Base-by-base conservation (phyloP, 1,140 invertebrate genomes). In the Atta texana region DNA sequence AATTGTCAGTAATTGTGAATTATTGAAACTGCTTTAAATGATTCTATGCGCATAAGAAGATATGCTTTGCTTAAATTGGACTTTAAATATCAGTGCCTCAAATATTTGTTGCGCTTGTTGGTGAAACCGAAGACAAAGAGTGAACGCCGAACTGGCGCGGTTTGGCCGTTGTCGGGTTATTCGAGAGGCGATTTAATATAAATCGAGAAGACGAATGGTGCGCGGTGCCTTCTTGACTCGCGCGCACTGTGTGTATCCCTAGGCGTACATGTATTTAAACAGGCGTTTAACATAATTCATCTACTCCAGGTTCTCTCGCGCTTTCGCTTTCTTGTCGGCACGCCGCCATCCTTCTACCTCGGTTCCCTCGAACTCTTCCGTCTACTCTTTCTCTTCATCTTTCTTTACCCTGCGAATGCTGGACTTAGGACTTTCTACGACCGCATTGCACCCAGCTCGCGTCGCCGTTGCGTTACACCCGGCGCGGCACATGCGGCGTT, bases 261-360 rank as follows among this genome's bases (percentile, higher is more conserved):
- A 92, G 91, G 92, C 92, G 89, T 93, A 94, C 93, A 94, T 92
- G 93, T 95, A 94, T 94, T 95, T 94, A 94, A 94, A 94, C 93
- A 94, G 92, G 91, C 94, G 92, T 94, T 95, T 94, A 94, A 94
- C 93, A 94, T 95, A 94, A 94, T 94, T 95, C 94, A 94, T 94
- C 92, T 93, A 92, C 91, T 91, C 86, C 82, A 72, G 14, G 51
- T 74, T 51, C 63, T 80, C 71, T 86, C 81, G 69, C 51, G 49
- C 28, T 68, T 59, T 85, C 74, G 53, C 86, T 78, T 61, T 80
- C 64, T 72, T 31, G 44, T 68, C 18, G 21, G 16, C 76, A 39
- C 88, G n/a, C 44, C 49, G 63, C 21, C 59, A 55, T 87, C 44
- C 44, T 74, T 61, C 18, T 61, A 34, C 21, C 21, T 14, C 51